Conservation (phyloP, 2,113 vertebrate species). For the Oryzias curvinotus region DNA sequence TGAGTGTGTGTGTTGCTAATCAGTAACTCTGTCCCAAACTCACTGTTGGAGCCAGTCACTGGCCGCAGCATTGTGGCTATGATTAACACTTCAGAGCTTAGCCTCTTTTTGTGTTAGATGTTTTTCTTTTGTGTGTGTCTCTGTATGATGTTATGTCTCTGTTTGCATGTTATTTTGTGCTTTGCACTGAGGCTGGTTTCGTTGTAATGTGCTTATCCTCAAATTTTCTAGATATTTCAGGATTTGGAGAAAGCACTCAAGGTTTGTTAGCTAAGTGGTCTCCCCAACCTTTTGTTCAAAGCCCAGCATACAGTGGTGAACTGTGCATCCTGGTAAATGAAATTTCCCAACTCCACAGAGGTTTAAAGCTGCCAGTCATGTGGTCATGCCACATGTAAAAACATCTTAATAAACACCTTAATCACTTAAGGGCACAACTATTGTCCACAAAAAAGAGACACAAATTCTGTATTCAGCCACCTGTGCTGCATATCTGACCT, state of each 20-base stretch:
- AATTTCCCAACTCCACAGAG: conserved; percentile 62
- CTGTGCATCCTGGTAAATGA: conserved; percentile 60
- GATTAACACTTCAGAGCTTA: conserved; percentile 61
- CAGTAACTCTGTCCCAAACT: conserved; percentile 73
- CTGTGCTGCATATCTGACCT: conserved; percentile 32
- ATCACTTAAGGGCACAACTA: conserved; percentile 61
- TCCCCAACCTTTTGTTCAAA: conserved; percentile 30
- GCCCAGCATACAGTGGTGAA: conserved; percentile 25
- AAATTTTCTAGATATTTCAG: conserved; percentile 56
- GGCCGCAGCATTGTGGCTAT: conserved; percentile 66
- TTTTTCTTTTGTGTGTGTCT: conserved; percentile 8
- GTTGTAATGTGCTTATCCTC: conserved; percentile 51
- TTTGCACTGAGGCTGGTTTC: conserved; percentile 48
- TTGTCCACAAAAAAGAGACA: conserved; percentile 46
- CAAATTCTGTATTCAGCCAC: conserved; percentile 38
- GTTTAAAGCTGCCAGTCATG: conserved; percentile 67
- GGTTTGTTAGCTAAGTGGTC: conserved; percentile 45
- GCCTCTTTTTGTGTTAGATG: conserved; percentile 29
- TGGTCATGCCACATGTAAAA: conserved; percentile 68
- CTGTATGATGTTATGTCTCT: conserved; percentile 23
- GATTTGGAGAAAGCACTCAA: conserved; percentile 60
- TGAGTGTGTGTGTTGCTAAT: conserved; percentile 71
- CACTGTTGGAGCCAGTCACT: conserved; percentile 63
- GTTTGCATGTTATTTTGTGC: conserved; percentile 40
- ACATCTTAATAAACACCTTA: conserved; percentile 73